A percentile compares a stretch with the other conserved stretches of the same genome.
Evolutionary conservation across 1,140 invertebrate genomes (phyloP).

Genomic region (Diabrotica virgifera): DNA sequence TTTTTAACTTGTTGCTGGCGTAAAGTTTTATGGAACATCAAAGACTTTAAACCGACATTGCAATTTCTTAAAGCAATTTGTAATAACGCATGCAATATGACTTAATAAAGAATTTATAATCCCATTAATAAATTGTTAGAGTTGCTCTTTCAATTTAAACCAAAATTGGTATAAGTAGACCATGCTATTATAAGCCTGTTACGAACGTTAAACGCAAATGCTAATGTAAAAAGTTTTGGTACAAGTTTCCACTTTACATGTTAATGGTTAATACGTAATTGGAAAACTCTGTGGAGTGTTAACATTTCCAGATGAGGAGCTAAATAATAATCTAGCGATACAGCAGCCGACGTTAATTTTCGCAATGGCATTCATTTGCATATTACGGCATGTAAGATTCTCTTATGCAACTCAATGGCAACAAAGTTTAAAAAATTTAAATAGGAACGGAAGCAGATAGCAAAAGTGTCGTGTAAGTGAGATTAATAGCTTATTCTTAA

Average conservation of each 20-base stretch:
- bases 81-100: too few species aligned
- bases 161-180: not conserved
- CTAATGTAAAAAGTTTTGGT: constrained; percentile 13
- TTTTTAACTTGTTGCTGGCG: too few species aligned
- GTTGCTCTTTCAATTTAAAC: not conserved
- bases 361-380: constrained; percentile 1
- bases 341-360: constrained; percentile 5
- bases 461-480: too few species aligned
- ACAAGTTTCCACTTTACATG: constrained; percentile 5
- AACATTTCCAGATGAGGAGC: constrained; percentile 3
- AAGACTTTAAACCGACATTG: too few species aligned
- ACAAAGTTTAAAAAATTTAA: too few species aligned
- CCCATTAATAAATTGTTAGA: not conserved
- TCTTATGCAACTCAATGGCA: too few species aligned
- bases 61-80: too few species aligned
- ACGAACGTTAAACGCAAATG: constrained; percentile 3
- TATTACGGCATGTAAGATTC: not conserved
- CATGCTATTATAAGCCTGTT: not conserved
- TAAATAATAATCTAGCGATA: constrained; percentile 5
- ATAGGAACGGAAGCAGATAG: too few species aligned
- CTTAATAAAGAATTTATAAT: not conserved
- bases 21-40: too few species aligned
- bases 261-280: constrained; percentile 12
- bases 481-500: too few species aligned
- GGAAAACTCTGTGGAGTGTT: constrained; percentile 8